Base-by-base conservation (phyloP, 1,140 invertebrate species). In the Scaptomyza hsui region DNA sequence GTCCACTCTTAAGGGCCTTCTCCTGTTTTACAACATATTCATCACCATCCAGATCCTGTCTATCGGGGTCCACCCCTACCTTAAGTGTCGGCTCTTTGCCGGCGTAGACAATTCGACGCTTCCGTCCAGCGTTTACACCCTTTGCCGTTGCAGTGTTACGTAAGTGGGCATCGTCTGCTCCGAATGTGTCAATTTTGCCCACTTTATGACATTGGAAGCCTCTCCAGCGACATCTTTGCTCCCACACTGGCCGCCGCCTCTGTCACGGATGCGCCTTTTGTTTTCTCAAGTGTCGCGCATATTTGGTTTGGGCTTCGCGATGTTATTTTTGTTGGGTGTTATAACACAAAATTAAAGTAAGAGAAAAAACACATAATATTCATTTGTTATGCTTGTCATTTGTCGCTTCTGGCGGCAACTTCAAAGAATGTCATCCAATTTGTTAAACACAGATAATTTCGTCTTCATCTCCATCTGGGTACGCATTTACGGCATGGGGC, bases 341-440 rank as follows among this genome's bases (percentile, higher is more conserved):
- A 76, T 62, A 70, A 71, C 16, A 71, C 47, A 55, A 52, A 71
- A 56, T 53, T 45, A 44, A 9, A 18, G 29, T 37, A 26, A 47
- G 39, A 48, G 37, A 47, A 47, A 39, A 64, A 81, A 85, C 73
- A 67, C 72, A 88, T 71, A 75, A 73, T 86, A 72, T 83, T 82
- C 78, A 90, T 90, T 90, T 90, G 88, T 88, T 80, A 90, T 90
- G 88, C 78, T 77, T 90, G 88, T 90, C 88, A 89, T 88, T 88
- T 90, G 88, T 90, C 78, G 74, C 76, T 61, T 57, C 24, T 56
- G 57, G 51, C 88, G 88, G 88, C 72, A 69, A 80, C 75, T 89
- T 90, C 88, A 90, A 90, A 90, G 82, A 47, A 61, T 72, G 65
- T 83, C 76, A 80, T 48, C 78, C 78, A 90, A 90, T 90, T 90